Conservation (phyloP, 2,113 vertebrate species). For the Catharus bicknelli region DNA sequence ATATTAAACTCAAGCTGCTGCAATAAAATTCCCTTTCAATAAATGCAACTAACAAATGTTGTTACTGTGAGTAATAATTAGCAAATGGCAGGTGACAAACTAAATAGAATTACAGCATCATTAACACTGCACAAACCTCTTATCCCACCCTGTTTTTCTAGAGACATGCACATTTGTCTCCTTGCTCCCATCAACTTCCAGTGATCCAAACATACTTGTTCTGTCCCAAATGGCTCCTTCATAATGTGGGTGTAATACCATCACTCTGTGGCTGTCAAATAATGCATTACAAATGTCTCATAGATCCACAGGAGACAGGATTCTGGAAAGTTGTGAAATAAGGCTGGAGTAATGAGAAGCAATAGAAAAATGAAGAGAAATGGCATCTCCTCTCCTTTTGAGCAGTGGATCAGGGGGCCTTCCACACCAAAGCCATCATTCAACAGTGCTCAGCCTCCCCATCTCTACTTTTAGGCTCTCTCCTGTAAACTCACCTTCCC, state of each 20-base stretch:
- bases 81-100: conserved; percentile 31
- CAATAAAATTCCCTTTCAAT: conserved; percentile 29
- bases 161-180: background rate
- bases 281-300: background rate
- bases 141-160: background rate
- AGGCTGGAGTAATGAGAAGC: background rate
- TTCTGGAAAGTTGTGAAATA: background rate
- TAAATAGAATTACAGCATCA: background rate
- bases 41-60: background rate
- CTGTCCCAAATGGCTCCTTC: background rate
- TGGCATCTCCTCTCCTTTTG: background rate
- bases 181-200: background rate
- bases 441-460: background rate
- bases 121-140: background rate
- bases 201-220: background rate
- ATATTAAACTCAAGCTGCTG: conserved; percentile 25
- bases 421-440: background rate
- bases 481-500: background rate
- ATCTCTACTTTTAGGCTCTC: background rate
- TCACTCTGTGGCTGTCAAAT: background rate
- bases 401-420: background rate
- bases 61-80: conserved; percentile 14
- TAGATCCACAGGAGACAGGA: background rate
- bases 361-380: background rate
- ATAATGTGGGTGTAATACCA: fast-evolving